These are phyloP conservation scores for Nebria brevicollis DNA, from an alignment of 2,888 invertebrate species.

Conservation along the genomic window DNA sequence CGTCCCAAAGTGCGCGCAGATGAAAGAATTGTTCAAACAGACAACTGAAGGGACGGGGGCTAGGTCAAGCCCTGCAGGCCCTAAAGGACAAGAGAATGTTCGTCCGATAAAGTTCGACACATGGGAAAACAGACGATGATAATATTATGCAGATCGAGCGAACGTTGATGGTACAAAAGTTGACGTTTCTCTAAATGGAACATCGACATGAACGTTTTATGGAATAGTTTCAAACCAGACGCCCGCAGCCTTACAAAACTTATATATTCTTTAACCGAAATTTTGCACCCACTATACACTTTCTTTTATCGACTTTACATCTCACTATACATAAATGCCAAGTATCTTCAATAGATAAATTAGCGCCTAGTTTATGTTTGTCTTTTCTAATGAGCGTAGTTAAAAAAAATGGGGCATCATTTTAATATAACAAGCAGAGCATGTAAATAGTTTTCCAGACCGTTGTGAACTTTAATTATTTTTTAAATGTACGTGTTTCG, in stretches of 20 bases:
- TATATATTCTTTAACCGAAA: background rate
- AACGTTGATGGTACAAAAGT: background rate
- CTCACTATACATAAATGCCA: too few species aligned
- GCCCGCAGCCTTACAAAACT: background rate
- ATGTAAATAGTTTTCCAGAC: slow-evolving; percentile 26
- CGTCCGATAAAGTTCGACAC: background rate
- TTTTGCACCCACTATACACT: too few species aligned
- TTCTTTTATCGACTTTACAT: too few species aligned
- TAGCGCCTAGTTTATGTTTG: too few species aligned
- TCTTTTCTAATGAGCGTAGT: background rate
- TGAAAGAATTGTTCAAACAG: slow-evolving; percentile 10
- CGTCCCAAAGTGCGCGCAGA: slow-evolving; percentile 18
- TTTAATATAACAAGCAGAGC: slow-evolving; percentile 22
- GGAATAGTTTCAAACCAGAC: background rate
- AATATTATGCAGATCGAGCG: slow-evolving; percentile 13
- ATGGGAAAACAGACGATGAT: slow-evolving; percentile 10
- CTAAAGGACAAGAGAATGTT: background rate
- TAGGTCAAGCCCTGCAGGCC: slow-evolving; percentile 2
- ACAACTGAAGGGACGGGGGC: background rate
- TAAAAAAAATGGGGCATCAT: slow-evolving; percentile 11
- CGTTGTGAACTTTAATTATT: slow-evolving; percentile 26
- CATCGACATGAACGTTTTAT: background rate
- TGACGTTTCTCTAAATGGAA: slow-evolving; percentile 8
- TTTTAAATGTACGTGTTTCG: slow-evolving; percentile 13
- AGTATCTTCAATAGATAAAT: too few species aligned